These are phyloP conservation scores for Acleris sparsana DNA, from an alignment of 2,888 invertebrate species.

Conservation along the genomic window DNA sequence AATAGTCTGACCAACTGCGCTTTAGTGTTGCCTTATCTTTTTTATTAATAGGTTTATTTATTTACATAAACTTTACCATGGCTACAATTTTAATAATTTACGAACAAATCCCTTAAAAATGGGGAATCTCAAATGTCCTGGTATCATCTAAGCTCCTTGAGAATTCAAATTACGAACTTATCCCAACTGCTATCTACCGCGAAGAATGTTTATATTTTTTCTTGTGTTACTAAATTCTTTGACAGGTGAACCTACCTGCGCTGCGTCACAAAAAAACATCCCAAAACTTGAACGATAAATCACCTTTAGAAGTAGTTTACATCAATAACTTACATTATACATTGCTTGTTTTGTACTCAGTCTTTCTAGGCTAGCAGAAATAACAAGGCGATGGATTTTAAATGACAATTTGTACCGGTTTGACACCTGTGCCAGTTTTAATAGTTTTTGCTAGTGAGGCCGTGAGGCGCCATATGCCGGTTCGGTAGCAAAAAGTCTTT, in stretches of 20 bases:
- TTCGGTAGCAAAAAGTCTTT: too few relatives aligned
- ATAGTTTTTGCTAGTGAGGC: constrained; percentile 4
- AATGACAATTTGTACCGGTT: not conserved
- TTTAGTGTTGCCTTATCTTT: not conserved
- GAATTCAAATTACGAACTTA: constrained; percentile 4
- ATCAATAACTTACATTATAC: not conserved
- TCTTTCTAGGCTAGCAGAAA: not conserved
- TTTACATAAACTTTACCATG: too few relatives aligned
- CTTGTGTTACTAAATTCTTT: not conserved
- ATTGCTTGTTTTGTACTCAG: not conserved
- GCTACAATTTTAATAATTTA: too few relatives aligned
- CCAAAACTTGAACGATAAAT: constrained; percentile 9
- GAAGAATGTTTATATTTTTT: constrained; percentile 16
- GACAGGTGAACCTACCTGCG: constrained; percentile 20
- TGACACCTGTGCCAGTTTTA: not conserved
- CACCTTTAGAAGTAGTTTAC: not conserved
- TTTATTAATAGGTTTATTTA: too few relatives aligned
- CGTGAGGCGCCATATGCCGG: not conserved
- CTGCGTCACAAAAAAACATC: constrained; percentile 13
- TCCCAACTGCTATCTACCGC: not conserved
- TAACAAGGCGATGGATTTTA: constrained; percentile 2
- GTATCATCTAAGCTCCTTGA: constrained; percentile 5
- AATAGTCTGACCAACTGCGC: not conserved
- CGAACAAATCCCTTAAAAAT: too few relatives aligned
- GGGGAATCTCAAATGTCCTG: constrained; percentile 4